A percentile compares a stretch with the other conserved stretches of the same genome.
Conservation (phyloP, 2,888 invertebrate genomes). For the Cerceris rybyensis region DNA sequence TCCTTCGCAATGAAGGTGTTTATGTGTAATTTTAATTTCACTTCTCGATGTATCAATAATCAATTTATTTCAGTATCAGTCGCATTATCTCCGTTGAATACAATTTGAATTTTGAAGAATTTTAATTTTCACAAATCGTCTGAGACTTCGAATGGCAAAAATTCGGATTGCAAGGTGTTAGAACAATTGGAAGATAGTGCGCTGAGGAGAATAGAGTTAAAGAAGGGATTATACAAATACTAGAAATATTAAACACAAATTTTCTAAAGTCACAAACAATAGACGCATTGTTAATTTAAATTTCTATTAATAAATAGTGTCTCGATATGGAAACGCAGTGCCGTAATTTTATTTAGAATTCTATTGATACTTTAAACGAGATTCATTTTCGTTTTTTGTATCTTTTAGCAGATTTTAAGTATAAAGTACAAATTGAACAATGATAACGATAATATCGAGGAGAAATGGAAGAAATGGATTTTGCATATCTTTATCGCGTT, state of each 20-base stretch:
- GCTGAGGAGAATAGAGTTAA: too few relatives aligned
- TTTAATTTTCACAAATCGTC: too few relatives aligned
- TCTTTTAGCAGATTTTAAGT: conserved; percentile 49
- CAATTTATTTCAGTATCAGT: too few relatives aligned
- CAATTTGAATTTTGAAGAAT: too few relatives aligned
- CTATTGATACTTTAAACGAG: conserved; percentile 4
- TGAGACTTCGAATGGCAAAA: too few relatives aligned
- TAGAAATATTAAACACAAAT: conserved; percentile 1
- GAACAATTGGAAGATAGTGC: too few relatives aligned
- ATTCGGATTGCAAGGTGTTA: too few relatives aligned
- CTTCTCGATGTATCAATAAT: too few relatives aligned
- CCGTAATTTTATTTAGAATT: not conserved
- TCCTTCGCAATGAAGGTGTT: too few relatives aligned
- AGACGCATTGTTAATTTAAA: conserved; percentile 6
- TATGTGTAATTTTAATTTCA: too few relatives aligned
- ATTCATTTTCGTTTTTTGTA: conserved; percentile 26
- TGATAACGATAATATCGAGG: not conserved
- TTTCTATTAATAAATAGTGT: conserved; percentile 23
- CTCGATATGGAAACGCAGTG: conserved; percentile 21
- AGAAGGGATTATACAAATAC: too few relatives aligned
- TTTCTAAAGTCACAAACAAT: conserved; percentile 3
- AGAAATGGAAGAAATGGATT: conserved; percentile 13
- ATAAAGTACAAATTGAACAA: not conserved
- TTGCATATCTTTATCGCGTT: not conserved
- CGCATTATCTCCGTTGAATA: too few relatives aligned